Evolutionary conservation across 1,140 invertebrate genomes (phyloP).

Genomic region (Cecropterus lyciades): DNA sequence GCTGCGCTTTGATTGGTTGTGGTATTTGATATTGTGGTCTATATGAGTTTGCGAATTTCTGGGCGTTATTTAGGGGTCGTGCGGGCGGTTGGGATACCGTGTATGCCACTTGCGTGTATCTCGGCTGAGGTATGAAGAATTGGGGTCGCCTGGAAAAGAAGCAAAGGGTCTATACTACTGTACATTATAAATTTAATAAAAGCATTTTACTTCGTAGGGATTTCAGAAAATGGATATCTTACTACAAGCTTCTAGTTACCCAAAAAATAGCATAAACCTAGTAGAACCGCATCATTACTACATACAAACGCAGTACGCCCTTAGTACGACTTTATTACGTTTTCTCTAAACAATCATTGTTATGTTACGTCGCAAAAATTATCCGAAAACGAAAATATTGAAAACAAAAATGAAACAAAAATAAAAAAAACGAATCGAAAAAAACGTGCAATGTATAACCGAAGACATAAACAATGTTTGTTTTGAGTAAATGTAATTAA

Average conservation of each 20-base stretch:
- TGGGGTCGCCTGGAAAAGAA: conserved; percentile 65
- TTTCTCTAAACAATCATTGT: too few species aligned
- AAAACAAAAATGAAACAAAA: too few species aligned
- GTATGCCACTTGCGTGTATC: conserved; percentile 74
- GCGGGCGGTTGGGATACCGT: conserved; percentile 47
- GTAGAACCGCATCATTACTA: neutral
- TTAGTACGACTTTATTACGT: too few species aligned
- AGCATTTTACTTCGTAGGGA: neutral
- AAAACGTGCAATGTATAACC: too few species aligned
- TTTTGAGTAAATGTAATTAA: too few species aligned
- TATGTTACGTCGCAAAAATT: too few species aligned
- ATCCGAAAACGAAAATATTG: too few species aligned
- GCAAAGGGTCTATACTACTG: conserved; percentile 21
- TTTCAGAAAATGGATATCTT: neutral
- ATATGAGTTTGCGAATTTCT: conserved; percentile 75
- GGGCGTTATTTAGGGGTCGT: conserved; percentile 61
- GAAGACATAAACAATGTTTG: too few species aligned
- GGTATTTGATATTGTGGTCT: conserved; percentile 53
- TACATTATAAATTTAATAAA: neutral
- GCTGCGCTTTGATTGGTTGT: conserved; percentile 50
- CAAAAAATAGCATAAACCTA: too few species aligned
- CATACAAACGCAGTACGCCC: neutral
- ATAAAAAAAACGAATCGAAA: too few species aligned
- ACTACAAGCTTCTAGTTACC: too few species aligned
- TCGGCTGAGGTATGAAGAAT: conserved; percentile 68